Evolutionary conservation across 2,888 invertebrate genomes (phyloP).

Genomic region (Tryphoninae sp.): DNA sequence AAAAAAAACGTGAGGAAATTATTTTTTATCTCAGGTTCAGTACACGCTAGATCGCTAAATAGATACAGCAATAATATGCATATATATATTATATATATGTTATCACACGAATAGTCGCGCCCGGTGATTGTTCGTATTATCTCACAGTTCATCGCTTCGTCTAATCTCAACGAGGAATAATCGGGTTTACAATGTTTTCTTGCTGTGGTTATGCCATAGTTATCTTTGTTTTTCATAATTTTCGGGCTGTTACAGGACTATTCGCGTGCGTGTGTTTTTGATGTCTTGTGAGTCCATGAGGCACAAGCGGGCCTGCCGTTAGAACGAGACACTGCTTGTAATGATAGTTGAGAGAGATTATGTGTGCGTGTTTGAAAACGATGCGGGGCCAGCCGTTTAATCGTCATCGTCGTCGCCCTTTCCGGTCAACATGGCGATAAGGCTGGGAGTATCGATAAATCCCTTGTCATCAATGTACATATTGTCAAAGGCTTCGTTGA

Average conservation of each 20-base stretch:
- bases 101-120: slow-evolving; percentile 62
- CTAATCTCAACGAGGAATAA: slow-evolving; percentile 39
- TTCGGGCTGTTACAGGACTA: slow-evolving; percentile 33
- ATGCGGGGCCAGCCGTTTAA: slow-evolving; percentile 73
- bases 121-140: slow-evolving; percentile 48
- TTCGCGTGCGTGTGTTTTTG: slow-evolving; percentile 43
- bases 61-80: slow-evolving; percentile 49
- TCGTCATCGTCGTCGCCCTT: slow-evolving; percentile 92
- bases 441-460: slow-evolving; percentile 92
- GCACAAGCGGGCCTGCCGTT: slow-evolving; percentile 69
- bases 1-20: slow-evolving; percentile 59
- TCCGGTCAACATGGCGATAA: slow-evolving; percentile 94
- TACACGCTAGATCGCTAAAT: slow-evolving; percentile 61
- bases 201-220: not conserved
- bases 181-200: slow-evolving; percentile 16
- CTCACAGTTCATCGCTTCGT: slow-evolving; percentile 30
- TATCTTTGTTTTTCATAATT: slow-evolving; percentile 38
- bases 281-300: slow-evolving; percentile 53
- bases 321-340: slow-evolving; percentile 70
- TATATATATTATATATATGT: slow-evolving; percentile 62
- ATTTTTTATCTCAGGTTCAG: slow-evolving; percentile 48
- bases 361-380: slow-evolving; percentile 58
- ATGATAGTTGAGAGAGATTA: slow-evolving; percentile 62
- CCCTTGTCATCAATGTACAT: slow-evolving; percentile 96
- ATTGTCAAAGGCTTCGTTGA: slow-evolving; percentile 96